Evolutionary conservation across 2,888 invertebrate genomes (phyloP).

Genomic region (Habrosyne pyritoides): DNA sequence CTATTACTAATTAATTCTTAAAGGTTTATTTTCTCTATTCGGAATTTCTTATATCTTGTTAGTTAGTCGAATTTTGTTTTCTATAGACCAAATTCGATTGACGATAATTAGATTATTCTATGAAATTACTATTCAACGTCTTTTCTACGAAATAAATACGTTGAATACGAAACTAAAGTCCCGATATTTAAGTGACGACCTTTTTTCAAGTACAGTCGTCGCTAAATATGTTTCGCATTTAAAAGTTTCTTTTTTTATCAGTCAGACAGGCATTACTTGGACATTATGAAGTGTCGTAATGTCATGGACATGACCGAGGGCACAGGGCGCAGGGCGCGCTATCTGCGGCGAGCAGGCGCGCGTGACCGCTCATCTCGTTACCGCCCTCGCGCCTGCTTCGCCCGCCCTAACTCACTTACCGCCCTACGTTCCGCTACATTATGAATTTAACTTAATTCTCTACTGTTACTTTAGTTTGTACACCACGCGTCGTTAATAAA

Average conservation of each 20-base stretch:
- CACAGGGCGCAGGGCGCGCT: conserved; percentile 31
- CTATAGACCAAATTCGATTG: no score
- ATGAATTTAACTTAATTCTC: conserved; percentile 63
- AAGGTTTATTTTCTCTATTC: not conserved
- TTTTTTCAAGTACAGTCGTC: no score
- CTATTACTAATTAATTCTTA: not conserved
- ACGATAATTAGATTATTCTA: no score
- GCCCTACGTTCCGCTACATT: conserved; percentile 28
- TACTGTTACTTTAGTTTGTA: conserved; percentile 43
- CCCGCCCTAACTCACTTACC: conserved; percentile 19
- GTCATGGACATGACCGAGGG: conserved; percentile 35
- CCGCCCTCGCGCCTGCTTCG: conserved; percentile 30
- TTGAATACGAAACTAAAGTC: no score
- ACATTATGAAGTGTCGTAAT: conserved; percentile 47
- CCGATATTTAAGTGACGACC: no score
- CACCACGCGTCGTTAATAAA: conserved; percentile 35
- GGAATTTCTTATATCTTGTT: conserved; percentile 6
- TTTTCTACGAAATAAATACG: no score
- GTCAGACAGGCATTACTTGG: conserved; percentile 21
- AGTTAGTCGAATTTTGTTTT: conserved; percentile 15
- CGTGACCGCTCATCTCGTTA: conserved; percentile 77
- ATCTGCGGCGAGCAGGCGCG: conserved; percentile 60
- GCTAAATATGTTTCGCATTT: no score
- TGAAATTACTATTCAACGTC: no score
- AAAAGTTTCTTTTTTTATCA: no score